Percentiles rank a stretch among this genome's conserved stretches.
phyloP scores from a whole-genome alignment of 2,797 vertebrate genomes.

The Acanthopagrus latus region DNA sequence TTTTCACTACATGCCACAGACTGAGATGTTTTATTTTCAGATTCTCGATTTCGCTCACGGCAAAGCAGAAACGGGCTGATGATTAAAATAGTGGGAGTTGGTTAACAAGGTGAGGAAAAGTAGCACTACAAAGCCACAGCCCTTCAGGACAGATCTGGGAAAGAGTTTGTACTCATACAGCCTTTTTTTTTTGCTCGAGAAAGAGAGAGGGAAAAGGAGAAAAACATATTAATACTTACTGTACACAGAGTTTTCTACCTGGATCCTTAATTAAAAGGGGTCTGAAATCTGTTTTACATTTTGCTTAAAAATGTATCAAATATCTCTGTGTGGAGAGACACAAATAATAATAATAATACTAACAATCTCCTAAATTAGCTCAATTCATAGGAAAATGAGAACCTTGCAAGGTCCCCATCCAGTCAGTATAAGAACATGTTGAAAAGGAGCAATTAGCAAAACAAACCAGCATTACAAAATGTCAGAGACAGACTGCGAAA shows the following conservation, averaged over 20 bases:
- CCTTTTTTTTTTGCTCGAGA: conserved; percentile 46
- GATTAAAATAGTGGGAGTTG: conserved; percentile 57
- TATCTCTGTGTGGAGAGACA: conserved; percentile 1
- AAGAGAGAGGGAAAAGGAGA: conserved; percentile 3
- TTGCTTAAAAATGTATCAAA: not conserved
- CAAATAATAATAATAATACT: not conserved
- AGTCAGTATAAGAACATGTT: not conserved
- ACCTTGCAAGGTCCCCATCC: conserved; percentile 2
- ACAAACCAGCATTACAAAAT: conserved; percentile 11
- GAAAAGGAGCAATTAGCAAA: conserved; percentile 26
- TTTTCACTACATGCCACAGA: conserved; percentile 64
- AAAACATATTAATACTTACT: conserved; percentile 7
- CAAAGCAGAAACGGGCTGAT: conserved; percentile 51
- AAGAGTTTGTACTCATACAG: conserved; percentile 25
- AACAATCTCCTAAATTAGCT: conserved; percentile 17
- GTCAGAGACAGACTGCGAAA: conserved; percentile 41
- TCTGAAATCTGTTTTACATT: conserved; percentile 13
- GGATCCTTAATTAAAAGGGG: not conserved
- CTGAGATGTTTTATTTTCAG: conserved; percentile 66
- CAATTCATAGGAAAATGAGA: not conserved
- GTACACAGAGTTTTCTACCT: not conserved
- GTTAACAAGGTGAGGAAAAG: conserved; percentile 65
- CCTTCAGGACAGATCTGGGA: not conserved
- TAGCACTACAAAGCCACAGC: conserved; percentile 52
- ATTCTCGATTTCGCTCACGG: conserved; percentile 63